Evolutionary conservation across 2,797 vertebrate species (phyloP), one percentile per base, ranked within the genome.

Genomic region (Channa striata): DNA sequence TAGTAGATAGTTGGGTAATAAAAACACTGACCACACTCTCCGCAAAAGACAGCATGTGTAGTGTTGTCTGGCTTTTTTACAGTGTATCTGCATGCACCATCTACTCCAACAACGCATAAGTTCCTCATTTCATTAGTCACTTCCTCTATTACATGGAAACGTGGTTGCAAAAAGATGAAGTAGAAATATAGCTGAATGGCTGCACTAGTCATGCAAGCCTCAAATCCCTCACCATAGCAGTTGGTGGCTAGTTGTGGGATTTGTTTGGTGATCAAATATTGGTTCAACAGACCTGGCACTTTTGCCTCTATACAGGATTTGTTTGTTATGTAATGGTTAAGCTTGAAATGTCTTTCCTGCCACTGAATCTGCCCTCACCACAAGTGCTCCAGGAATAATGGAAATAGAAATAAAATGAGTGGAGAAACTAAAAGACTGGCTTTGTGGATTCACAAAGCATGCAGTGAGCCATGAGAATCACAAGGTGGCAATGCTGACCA

Each of bases 401-500:
- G 59, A 7, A 14, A 48, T 19, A 39, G 20, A 69, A 52, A 51
- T 11, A 20, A 4, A 12, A n/a, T 23, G n/a, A 14, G 2, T 9
- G 14, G 2, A n/a, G 2, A 1, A 58, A 54, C 11, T 0, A 21
- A 25, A 54, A 2, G 4, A 61, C 48, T 47, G 6, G 9, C 49
- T 20, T 33, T 17, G 17, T 43, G 43, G 12, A 49, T n/a, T 68
- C 14, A 77, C 5, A 56, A 19, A 48, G 14, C 1, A 4, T 70
- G 77, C 60, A 78, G 12, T 54, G 34, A 63, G 25, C 21, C 20
- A 6, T 50, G 13, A 46, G 1, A 23, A 74, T 62, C 89, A 81
- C 86, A 74, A 86, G 90, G 63, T 77, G 85, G 89, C 84, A 65
- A 20, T 74, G 59, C 87, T 80, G 21, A 25, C 77, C 25, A 56